A percentile compares a stretch with the other conserved stretches of the same genome.
phyloP scores from a whole-genome alignment of 2,888 invertebrate species.

The Oegoconia quadripuncta region DNA sequence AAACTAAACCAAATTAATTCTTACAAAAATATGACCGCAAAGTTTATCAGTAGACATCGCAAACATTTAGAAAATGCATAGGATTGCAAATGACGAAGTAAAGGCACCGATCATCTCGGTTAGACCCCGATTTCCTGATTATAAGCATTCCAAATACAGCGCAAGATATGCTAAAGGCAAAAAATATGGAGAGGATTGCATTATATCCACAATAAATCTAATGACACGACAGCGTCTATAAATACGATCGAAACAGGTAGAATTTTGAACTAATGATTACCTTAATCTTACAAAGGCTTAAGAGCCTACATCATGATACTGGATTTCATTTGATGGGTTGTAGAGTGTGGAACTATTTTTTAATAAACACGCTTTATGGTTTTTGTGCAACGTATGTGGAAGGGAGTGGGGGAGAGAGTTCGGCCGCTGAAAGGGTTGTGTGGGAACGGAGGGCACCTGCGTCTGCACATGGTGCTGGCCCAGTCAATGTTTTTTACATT shows the following conservation, averaged over 20 bases:
- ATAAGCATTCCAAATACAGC: slow-evolving; percentile 9
- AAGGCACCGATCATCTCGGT: too few species aligned
- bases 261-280: slow-evolving; percentile 65
- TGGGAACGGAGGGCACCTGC: slow-evolving; percentile 80
- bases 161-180: slow-evolving; percentile 44
- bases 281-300: slow-evolving; percentile 30
- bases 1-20: too few species aligned
- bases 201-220: slow-evolving; percentile 78
- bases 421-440: slow-evolving; percentile 76
- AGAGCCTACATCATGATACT: slow-evolving; percentile 7
- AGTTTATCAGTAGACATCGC: too few species aligned
- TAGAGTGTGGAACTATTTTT: slow-evolving; percentile 25
- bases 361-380: slow-evolving; percentile 28
- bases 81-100: too few species aligned
- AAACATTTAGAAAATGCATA: too few species aligned
- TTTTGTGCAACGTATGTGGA: slow-evolving; percentile 51
- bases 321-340: slow-evolving; percentile 18
- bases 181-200: slow-evolving; percentile 69
- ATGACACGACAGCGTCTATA: slow-evolving; percentile 77
- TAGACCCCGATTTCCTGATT: too few species aligned
- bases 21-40: too few species aligned
- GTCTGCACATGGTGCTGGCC: slow-evolving; percentile 73
- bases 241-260: slow-evolving; percentile 75
- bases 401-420: slow-evolving; percentile 53
- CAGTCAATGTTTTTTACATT: slow-evolving; percentile 68